A percentile compares a stretch with the other conserved stretches of the same genome.
phyloP scores from a whole-genome alignment of 2,113 vertebrate genomes.

The Ellobius talpinus region DNA sequence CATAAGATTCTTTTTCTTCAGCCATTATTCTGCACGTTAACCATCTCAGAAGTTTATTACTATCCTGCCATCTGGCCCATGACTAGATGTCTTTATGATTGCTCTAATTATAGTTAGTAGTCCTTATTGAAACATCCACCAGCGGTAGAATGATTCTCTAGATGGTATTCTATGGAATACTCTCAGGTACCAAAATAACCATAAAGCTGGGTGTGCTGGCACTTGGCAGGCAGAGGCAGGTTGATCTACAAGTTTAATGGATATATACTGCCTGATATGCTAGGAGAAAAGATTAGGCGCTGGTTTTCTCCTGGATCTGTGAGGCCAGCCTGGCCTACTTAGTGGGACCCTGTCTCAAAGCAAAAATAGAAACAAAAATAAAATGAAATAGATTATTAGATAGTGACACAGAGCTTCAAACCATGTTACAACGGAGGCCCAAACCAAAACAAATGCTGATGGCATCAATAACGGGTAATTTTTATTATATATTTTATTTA shows the following conservation, averaged over 20 bases:
- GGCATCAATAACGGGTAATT: neutral
- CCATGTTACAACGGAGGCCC: neutral
- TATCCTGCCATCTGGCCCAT: neutral
- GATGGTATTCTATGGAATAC: neutral
- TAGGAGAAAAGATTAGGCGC: too few relatives aligned
- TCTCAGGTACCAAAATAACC: neutral
- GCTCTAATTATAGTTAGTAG: neutral
- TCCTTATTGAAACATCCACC: neutral
- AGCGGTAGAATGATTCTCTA: neutral
- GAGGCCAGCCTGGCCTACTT: neutral
- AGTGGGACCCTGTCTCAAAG: neutral
- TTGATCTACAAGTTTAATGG: too few relatives aligned
- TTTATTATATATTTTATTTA: neutral
- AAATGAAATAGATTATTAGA: neutral
- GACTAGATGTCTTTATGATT: neutral
- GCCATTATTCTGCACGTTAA: neutral
- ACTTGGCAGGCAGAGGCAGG: neutral
- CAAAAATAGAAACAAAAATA: neutral
- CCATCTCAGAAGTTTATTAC: neutral
- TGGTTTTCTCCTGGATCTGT: too few relatives aligned
- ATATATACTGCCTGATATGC: too few relatives aligned
- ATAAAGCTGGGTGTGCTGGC: neutral
- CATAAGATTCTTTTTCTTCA: neutral
- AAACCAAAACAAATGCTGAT: neutral
- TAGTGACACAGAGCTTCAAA: neutral